Conservation (phyloP, 2,113 vertebrate species). For the Sorex fumeus region DNA sequence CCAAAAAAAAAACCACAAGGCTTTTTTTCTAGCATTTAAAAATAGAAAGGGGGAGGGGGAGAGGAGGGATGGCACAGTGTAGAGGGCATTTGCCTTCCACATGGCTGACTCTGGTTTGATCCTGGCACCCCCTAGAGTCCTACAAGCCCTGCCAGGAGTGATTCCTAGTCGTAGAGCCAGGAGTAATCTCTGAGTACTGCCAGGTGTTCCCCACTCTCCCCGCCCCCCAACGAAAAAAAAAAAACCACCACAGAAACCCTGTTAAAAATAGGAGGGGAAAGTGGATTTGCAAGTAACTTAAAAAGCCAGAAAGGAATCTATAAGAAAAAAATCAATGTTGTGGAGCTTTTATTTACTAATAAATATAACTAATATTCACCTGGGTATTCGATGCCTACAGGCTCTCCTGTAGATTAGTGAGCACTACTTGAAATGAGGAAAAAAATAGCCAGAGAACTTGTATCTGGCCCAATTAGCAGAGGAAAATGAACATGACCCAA, state of each 20-base stretch:
- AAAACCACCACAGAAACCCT: too few relatives aligned
- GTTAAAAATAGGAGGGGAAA: background rate
- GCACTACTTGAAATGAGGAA: background rate
- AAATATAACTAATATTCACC: background rate
- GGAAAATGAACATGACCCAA: background rate
- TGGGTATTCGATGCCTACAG: background rate
- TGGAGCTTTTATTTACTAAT: background rate
- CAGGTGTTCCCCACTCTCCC: too few relatives aligned
- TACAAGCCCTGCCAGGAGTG: too few relatives aligned
- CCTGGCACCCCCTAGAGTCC: too few relatives aligned
- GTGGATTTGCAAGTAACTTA: slow-evolving; percentile 31
- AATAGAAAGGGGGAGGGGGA: background rate
- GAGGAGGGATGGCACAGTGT: too few relatives aligned
- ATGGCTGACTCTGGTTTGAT: too few relatives aligned
- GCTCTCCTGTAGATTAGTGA: background rate
- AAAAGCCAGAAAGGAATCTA: background rate
- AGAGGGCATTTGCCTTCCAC: too few relatives aligned
- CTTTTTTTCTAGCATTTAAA: background rate
- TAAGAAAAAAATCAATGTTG: slow-evolving; percentile 27
- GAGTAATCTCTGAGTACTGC: too few relatives aligned
- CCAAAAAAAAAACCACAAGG: background rate
- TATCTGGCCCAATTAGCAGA: background rate
- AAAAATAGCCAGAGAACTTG: background rate
- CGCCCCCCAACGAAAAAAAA: too few relatives aligned
- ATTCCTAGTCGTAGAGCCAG: too few relatives aligned